Percentiles rank a stretch among this genome's conserved stretches.
These are phyloP conservation scores for Sardina pilchardus DNA, from an alignment of 2,113 vertebrate species.

Conservation along the genomic window DNA sequence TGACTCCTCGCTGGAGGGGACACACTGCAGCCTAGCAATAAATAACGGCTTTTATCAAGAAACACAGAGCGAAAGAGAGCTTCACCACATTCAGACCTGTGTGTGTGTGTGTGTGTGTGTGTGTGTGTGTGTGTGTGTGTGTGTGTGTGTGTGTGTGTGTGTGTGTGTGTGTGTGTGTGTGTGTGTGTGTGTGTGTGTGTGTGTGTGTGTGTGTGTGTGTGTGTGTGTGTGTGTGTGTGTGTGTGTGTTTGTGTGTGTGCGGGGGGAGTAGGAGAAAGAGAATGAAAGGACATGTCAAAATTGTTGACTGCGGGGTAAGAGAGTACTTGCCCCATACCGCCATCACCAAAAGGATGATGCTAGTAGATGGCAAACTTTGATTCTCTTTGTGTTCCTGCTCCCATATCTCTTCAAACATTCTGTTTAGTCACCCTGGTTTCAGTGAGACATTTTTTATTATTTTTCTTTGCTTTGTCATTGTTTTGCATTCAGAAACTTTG, in stretches of 20 bases:
- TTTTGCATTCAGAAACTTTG: neutral
- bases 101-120: neutral
- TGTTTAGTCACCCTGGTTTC: neutral
- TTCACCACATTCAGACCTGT: neutral
- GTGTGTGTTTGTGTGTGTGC: too few relatives aligned
- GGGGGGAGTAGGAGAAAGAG: neutral
- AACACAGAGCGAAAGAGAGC: slow-evolving; percentile 14
- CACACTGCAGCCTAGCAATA: neutral
- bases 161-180: neutral
- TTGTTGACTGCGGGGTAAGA: neutral
- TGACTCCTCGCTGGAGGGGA: slow-evolving; percentile 5
- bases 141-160: neutral
- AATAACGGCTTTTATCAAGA: slow-evolving; percentile 25
- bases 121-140: neutral
- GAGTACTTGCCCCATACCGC: neutral
- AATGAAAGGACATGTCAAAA: neutral
- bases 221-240: neutral
- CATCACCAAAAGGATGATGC: neutral
- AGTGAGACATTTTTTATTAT: neutral
- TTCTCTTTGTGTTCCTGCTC: slow-evolving; percentile 7
- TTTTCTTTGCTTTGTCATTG: neutral
- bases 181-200: neutral
- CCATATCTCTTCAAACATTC: neutral
- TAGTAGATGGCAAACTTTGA: neutral
- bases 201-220: neutral